phyloP scores from a whole-genome alignment of 1,140 invertebrate genomes.

The fruit fly (Drosophila melanogaster) region Release_6_plus_ISO1_MT NT_033779.5:5101501-5102000 shows the following conservation, averaged over 20 bases:
- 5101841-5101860: slow-evolving; percentile 32
- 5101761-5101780: neutral
- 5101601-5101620: slow-evolving; percentile 76
- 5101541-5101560: slow-evolving; percentile 51
- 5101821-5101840: neutral
- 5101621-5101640: slow-evolving; percentile 47
- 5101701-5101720: neutral
- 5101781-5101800: no score
- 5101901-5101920: slow-evolving; percentile 33
- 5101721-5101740: slow-evolving; percentile 16
- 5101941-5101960: slow-evolving; percentile 8
- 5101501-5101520: slow-evolving; percentile 31
- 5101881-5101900: slow-evolving; percentile 2
- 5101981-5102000: slow-evolving; percentile 60
- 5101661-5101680: slow-evolving; percentile 50
- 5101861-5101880: neutral
- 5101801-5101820: no score
- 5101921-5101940: slow-evolving; percentile 24
- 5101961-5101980: slow-evolving; percentile 32
- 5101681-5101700: slow-evolving; percentile 33
- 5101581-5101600: slow-evolving; percentile 34
- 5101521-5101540: slow-evolving; percentile 46
- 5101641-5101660: slow-evolving; percentile 52
- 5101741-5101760: neutral
- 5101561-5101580: slow-evolving; percentile 51